Base-by-base conservation (phyloP, 2,797 vertebrate genomes). In the Pseudopleuronectes americanus region DNA sequence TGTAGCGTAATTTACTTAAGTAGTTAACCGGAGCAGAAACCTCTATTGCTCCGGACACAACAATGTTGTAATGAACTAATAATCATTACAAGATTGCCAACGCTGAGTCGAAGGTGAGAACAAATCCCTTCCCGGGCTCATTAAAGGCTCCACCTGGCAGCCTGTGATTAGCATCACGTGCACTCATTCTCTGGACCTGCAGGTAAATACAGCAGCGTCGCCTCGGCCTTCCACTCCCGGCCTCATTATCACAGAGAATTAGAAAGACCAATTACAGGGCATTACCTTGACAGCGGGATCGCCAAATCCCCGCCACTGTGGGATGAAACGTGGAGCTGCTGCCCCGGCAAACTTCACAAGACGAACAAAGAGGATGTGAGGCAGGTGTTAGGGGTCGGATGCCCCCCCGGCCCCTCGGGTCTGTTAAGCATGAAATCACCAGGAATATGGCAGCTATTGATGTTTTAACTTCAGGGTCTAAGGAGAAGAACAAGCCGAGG, bases 201-300 rank as follows among this genome's bases (percentile, higher is more conserved):
- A 87, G 80, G 85, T 87, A 87, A 88, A 88, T 79, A 84, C 84
- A 77, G 68, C 62, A 33, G 64, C 7, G 45, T 58, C 57, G 78
- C 87, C 84, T 86, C 76, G 80, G 82, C 79, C 78, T 60, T 68
- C 57, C 66, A 28, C 77, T 64, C 65, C 67, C 57, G 66, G 56
- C 80, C 82, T 90, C 82, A 90, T 90, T 93, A 92, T 89, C 79
- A 64, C 58, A 5, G 68, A 77, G 65, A 77, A 89, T 90, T 87
- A 87, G 69, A 87, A 87, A 67, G 86, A 77, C 79, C 88, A 90
- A 92, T 93, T 92, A 90, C 57, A 59, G 59, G 79, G 71, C 76
- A 89, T 90, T 91, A 90, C 63, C 72, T 73, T 74, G 84, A 87
- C 84, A 85, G 80, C 77, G 64, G 87, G 83, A 62, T 36, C 31